Base-by-base conservation (phyloP, 2,888 invertebrate species). In the Athetis lepigone region DNA sequence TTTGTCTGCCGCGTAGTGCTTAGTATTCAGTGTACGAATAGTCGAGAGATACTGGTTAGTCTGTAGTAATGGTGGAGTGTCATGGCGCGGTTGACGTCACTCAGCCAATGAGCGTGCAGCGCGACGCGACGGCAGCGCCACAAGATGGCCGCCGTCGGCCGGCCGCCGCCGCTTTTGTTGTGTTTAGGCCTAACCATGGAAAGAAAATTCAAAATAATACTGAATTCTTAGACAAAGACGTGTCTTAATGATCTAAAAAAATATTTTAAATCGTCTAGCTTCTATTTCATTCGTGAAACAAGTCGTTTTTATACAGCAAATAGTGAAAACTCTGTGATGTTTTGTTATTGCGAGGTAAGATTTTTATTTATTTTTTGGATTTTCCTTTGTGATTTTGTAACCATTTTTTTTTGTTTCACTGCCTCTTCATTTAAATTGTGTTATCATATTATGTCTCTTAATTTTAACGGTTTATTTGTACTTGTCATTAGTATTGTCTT, bases 51-150 rank as follows among this genome's bases (percentile, higher is more conserved):
- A 76, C 88, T 91, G 87, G 90, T 85, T 73, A 79, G 82, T 83
- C 80, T 75, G 81, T 86, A 90, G 93, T 89, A 91, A 92, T 93
- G 93, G 93, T 87, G 87, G 90, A 89, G 89, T 89, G 93, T 92
- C 92, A 94, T 93, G 93, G 92, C 92, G 92, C 85, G 88, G 80
- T 89, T 93, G 94, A 94, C 94, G 94, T 94, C 94, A 94, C 87
- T 92, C 92, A 84, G 82, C 94, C 94, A 94, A 94, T 94, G 90
- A 92, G 92, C 91, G 89, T 83, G 80, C 75, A 81, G 87, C 76
- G 85, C 87, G 81, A 82, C 85, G 91, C 93, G 94, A 94, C 88
- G 84, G 88, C 88, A 93, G 94, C 94, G 94, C 93, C 94, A 92
- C 94, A 94, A 95, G 85, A 95, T 94, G 95, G 94, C 95, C 86